Base-by-base conservation (phyloP, 2,888 invertebrate genomes). In the Gastracanthus pulcherrimus region DNA sequence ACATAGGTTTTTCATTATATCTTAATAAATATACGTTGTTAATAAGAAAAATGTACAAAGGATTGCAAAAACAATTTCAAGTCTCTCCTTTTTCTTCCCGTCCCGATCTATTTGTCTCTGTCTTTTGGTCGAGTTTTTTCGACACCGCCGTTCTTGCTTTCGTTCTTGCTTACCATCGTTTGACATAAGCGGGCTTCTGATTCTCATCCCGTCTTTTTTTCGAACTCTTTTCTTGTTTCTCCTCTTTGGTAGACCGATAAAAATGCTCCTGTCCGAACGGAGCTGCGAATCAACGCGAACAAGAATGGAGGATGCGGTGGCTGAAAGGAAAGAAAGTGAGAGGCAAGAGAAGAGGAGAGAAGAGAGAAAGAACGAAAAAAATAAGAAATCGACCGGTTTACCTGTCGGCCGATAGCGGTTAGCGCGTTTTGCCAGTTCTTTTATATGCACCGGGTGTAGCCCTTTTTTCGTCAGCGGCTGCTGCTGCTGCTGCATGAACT, bases 321-420 rank as follows among this genome's bases (percentile, higher is more conserved):
- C 75, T 48, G 45, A 62, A 48, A 78, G 64, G 84, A 85, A 82
- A 75, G 84, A 86, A 84, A 83, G 83, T 64, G 79, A 78, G 69
- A 76, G 38, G 77, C 71, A 74, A 38, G 41, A 64, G 48, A 81
- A 55, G 34, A 19, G 45, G 45, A 79, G 36, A 74, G 36, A 80
- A 70, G 38, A 71, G 76, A 67, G 34, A 41, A 13, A 38, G 48
- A 45, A 69, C 31, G 74, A 77, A 85, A 78, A 85, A 79, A 82
- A 79, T 83, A 83, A 86, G 85, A 85, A 86, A 88, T 88, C 86
- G 86, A 88, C 88, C 87, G 87, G 89, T 89, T 88, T 88, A 86
- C 86, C 86, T 87, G 86, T 86, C 83, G 84, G 83, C 85, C 82
- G 87, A 87, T 86, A 86, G 86, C 85, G 86, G 85, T 85, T 84